Percentiles rank a stretch among this genome's conserved stretches.
Conservation (phyloP, 1,140 invertebrate species). For the Harlomillsia oculata region DNA sequence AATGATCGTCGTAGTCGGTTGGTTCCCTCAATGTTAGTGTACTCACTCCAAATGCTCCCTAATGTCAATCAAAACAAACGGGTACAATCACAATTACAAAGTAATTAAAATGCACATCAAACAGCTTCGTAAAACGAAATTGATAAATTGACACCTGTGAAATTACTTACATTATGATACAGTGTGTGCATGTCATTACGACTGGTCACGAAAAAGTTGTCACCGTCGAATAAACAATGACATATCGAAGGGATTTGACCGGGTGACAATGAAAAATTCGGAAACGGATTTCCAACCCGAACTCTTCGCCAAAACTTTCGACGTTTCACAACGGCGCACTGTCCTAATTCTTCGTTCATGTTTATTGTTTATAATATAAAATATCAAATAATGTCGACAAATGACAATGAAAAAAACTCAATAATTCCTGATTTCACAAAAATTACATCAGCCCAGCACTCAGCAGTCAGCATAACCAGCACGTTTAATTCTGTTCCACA, state of each 20-base stretch:
- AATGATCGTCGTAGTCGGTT: not conserved
- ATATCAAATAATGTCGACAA: too few species aligned
- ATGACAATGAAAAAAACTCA: too few species aligned
- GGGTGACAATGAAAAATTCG: slow-evolving; percentile 16
- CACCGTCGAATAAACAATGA: slow-evolving; percentile 24
- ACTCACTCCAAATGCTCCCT: slow-evolving; percentile 24
- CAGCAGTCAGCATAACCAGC: too few species aligned
- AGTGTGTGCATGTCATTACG: slow-evolving; percentile 25
- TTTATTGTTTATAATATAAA: not conserved
- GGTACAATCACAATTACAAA: not conserved
- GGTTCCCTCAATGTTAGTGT: slow-evolving; percentile 20
- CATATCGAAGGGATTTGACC: slow-evolving; percentile 18
- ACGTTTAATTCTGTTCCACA: too few species aligned
- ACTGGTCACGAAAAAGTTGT: slow-evolving; percentile 16
- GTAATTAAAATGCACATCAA: not conserved
- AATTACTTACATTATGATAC: slow-evolving; percentile 31
- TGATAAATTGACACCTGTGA: not conserved
- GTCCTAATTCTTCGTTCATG: not conserved
- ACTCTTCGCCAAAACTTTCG: not conserved
- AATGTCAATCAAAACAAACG: not conserved
- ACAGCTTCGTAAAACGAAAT: not conserved
- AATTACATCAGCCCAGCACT: too few species aligned
- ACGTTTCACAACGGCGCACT: too few species aligned
- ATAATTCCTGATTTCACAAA: too few species aligned
- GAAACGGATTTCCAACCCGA: slow-evolving; percentile 16